phyloP scores from a whole-genome alignment of 2,113 vertebrate species.

The Colius striatus region DNA sequence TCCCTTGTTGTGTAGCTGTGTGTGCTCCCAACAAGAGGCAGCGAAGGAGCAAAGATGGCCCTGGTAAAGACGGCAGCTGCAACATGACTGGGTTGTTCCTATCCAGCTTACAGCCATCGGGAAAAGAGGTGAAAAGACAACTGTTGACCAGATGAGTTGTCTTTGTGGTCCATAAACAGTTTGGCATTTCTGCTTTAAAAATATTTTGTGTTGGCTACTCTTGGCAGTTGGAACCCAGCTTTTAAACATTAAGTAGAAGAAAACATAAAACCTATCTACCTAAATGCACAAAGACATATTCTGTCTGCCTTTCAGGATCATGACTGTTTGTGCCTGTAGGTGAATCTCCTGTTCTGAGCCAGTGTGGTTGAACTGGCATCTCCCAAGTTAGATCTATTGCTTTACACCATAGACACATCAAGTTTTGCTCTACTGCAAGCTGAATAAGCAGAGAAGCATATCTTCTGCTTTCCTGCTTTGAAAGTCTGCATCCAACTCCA shows the following conservation, averaged over 20 bases:
- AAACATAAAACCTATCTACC: neutral
- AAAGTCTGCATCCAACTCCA: neutral
- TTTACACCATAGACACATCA: neutral
- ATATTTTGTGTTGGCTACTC: neutral
- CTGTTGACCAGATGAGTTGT: neutral
- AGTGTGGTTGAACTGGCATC: neutral
- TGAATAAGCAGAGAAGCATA: neutral
- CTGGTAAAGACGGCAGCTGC: neutral
- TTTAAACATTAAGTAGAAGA: neutral
- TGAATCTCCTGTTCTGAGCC: neutral
- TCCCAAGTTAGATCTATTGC: neutral
- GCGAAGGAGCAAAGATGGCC: neutral
- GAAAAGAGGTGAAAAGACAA: neutral
- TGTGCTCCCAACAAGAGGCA: neutral
- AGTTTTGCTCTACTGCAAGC: neutral
- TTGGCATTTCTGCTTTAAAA: neutral
- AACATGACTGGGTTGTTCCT: neutral
- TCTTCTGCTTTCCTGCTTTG: neutral
- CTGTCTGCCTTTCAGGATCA: neutral
- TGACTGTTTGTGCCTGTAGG: neutral
- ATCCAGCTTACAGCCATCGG: neutral
- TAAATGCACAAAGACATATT: neutral
- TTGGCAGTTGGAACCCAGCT: neutral
- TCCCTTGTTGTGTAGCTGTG: rapidly evolving
- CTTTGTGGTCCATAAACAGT: neutral